phyloP scores from a whole-genome alignment of 2,888 invertebrate genomes.

The Stenchaetothrips biformis region DNA sequence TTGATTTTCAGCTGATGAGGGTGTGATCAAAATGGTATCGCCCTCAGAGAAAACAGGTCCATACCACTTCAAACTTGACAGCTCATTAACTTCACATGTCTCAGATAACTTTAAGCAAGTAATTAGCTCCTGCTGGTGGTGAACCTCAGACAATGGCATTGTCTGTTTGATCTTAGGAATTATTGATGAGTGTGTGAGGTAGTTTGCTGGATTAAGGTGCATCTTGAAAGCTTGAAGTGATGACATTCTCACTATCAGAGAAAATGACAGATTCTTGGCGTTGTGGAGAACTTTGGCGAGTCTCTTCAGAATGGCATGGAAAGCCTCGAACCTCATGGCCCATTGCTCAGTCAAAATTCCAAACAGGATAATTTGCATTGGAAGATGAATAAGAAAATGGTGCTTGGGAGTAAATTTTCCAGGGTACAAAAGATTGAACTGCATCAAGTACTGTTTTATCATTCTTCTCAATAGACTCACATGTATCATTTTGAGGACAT shows the following conservation, averaged over 20 bases:
- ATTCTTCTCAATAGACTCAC: no score
- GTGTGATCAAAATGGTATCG: background rate
- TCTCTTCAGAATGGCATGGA: no score
- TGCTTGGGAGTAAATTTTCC: constrained; percentile 2
- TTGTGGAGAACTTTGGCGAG: no score
- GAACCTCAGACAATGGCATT: background rate
- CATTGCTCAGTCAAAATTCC: background rate
- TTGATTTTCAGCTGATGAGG: background rate
- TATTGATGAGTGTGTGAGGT: background rate
- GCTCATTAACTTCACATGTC: background rate
- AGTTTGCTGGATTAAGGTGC: background rate
- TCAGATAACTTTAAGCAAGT: background rate
- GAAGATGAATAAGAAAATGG: background rate
- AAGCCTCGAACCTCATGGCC: no score
- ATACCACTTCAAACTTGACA: no score
- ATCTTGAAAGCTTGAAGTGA: constrained; percentile 1
- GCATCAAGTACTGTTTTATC: no score
- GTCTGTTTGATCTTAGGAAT: background rate
- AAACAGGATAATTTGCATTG: background rate
- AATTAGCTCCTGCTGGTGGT: background rate
- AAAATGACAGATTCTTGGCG: background rate
- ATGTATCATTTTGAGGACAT: background rate
- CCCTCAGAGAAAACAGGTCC: no score
- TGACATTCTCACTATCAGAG: background rate
- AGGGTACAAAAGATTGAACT: background rate